Evolutionary conservation across 2,113 vertebrate genomes (phyloP).

Genomic region (Tupaia chinensis): DNA sequence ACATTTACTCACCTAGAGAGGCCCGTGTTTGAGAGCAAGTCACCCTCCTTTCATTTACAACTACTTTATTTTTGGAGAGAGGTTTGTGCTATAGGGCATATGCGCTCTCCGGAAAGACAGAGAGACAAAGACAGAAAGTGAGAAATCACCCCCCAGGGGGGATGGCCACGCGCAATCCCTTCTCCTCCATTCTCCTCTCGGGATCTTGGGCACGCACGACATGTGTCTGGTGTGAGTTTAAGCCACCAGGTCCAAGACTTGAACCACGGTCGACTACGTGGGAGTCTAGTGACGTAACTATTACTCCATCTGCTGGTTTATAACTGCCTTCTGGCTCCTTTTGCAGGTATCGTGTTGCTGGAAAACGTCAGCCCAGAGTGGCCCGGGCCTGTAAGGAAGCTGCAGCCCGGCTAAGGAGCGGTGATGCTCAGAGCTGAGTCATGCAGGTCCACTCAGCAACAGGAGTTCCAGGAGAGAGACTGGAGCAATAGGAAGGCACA

Average conservation of each 20-base stretch:
- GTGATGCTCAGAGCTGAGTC: neutral
- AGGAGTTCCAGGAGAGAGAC: neutral
- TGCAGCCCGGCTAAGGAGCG: neutral
- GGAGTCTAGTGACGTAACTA: no score
- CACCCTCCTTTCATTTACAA: slow-evolving; percentile 24
- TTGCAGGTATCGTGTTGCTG: neutral
- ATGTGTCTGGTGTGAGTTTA: no score
- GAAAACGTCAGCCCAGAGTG: neutral
- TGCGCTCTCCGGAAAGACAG: no score
- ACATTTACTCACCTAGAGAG: neutral
- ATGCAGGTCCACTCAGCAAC: neutral
- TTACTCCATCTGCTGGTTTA: neutral
- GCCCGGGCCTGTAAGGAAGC: neutral
- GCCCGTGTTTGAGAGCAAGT: neutral
- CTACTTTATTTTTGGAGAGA: neutral
- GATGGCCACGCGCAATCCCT: no score
- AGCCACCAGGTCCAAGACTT: no score
- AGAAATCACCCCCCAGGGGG: no score
- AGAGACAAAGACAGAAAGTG: no score
- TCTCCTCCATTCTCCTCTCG: no score
- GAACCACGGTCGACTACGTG: no score
- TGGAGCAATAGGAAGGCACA: neutral
- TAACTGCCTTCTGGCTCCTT: neutral
- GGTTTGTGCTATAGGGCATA: no score
- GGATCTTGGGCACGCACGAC: no score